A percentile compares a stretch with the other conserved stretches of the same genome.
These are phyloP conservation scores for Circaetus gallicus DNA, from an alignment of 2,113 vertebrate species.

Conservation along the genomic window DNA sequence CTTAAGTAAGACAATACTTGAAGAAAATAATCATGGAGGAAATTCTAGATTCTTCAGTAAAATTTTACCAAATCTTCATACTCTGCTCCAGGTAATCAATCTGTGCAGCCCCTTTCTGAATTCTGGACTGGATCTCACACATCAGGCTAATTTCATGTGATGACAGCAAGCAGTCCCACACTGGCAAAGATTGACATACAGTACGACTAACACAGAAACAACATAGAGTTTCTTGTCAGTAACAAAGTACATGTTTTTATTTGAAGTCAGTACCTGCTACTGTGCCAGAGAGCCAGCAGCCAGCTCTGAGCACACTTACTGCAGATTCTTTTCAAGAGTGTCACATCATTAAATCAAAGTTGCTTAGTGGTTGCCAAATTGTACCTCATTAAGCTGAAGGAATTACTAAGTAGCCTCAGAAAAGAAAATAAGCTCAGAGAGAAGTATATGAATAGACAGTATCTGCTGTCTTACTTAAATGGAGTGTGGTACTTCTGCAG, in stretches of 20 bases:
- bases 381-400: slow-evolving; percentile 1
- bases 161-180: neutral
- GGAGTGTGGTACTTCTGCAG: neutral
- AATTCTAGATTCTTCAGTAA: neutral
- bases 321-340: neutral
- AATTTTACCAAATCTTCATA: neutral
- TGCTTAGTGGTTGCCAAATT: neutral
- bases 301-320: neutral
- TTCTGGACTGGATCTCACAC: neutral
- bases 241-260: neutral
- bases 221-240: neutral
- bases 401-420: slow-evolving; percentile 5
- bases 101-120: neutral
- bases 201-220: neutral
- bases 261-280: neutral
- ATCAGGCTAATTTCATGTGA: neutral
- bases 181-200: neutral
- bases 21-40: neutral
- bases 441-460: neutral
- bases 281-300: neutral
- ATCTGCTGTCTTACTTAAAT: neutral
- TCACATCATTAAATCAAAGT: slow-evolving; percentile 10
- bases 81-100: neutral
- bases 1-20: neutral
- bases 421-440: slow-evolving; percentile 1